Percentiles rank a stretch among this genome's conserved stretches.
These are phyloP conservation scores for Geococcyx californianus DNA, from an alignment of 2,113 vertebrate species.

Conservation along the genomic window DNA sequence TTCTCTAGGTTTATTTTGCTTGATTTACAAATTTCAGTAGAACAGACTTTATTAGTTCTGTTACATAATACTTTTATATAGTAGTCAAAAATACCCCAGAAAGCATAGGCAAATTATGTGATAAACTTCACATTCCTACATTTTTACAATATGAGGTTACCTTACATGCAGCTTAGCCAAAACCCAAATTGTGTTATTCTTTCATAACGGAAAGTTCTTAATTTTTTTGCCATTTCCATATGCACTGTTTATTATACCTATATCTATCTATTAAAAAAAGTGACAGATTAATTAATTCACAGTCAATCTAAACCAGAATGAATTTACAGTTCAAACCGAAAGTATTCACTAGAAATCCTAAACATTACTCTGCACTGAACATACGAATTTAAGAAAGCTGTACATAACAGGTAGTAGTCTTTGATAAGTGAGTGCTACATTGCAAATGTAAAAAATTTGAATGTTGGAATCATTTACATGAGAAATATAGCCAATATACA, in stretches of 20 bases:
- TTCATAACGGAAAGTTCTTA: background rate
- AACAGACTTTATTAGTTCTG: background rate
- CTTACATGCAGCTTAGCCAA: background rate
- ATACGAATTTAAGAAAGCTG: background rate
- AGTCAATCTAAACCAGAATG: background rate
- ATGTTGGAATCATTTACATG: background rate
- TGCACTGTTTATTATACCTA: background rate
- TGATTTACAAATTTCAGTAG: background rate
- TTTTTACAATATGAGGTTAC: background rate
- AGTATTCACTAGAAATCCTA: background rate
- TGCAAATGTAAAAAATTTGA: background rate
- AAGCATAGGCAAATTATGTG: background rate
- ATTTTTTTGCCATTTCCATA: background rate
- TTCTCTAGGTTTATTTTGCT: background rate
- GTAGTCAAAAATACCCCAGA: background rate
- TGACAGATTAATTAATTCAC: background rate
- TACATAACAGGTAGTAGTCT: background rate
- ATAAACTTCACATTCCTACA: background rate
- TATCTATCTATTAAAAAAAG: background rate
- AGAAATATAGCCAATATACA: background rate
- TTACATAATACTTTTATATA: background rate
- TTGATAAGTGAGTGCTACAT: background rate
- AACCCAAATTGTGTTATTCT: background rate
- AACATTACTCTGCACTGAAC: background rate
- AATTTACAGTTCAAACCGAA: background rate